phyloP scores from a whole-genome alignment of 2,113 vertebrate species.

The Saccopteryx leptura region DNA sequence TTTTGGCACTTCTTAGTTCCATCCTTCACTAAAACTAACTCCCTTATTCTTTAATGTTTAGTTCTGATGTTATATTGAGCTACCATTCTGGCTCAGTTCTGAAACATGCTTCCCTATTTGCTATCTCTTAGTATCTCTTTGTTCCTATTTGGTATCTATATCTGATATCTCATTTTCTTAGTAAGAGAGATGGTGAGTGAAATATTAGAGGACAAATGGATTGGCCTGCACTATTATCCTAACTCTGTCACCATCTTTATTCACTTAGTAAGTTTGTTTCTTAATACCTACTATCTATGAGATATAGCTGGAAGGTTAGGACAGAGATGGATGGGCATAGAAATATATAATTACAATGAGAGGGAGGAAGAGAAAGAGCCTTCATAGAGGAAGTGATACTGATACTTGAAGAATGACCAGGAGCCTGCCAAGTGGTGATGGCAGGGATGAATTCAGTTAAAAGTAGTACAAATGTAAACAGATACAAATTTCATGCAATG shows the following conservation, averaged over 20 bases:
- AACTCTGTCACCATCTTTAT: slow-evolving; percentile 37
- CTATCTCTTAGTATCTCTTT: slow-evolving; percentile 5
- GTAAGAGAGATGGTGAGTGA: neutral
- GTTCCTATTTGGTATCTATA: slow-evolving; percentile 23
- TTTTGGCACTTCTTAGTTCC: neutral
- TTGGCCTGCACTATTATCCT: neutral
- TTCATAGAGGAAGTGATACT: neutral
- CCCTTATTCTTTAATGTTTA: neutral
- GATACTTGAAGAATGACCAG: slow-evolving; percentile 1
- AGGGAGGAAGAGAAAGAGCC: neutral
- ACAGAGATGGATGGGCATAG: neutral
- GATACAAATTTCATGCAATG: slow-evolving; percentile 6
- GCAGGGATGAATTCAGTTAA: neutral
- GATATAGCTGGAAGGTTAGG: neutral
- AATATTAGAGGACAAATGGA: slow-evolving; percentile 34
- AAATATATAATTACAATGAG: neutral
- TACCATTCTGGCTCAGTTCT: neutral
- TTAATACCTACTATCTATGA: slow-evolving; percentile 37
- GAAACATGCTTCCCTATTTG: neutral
- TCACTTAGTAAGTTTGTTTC: slow-evolving; percentile 22
- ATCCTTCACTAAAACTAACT: slow-evolving; percentile 26
- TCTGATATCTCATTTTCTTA: slow-evolving; percentile 31
- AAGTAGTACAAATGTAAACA: slow-evolving; percentile 28
- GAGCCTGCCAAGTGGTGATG: neutral
- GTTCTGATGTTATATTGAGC: neutral